A percentile compares a stretch with the other conserved stretches of the same genome.
These are phyloP conservation scores for Clinocottus analis DNA, from an alignment of 2,113 vertebrate genomes.

Conservation along the genomic window DNA sequence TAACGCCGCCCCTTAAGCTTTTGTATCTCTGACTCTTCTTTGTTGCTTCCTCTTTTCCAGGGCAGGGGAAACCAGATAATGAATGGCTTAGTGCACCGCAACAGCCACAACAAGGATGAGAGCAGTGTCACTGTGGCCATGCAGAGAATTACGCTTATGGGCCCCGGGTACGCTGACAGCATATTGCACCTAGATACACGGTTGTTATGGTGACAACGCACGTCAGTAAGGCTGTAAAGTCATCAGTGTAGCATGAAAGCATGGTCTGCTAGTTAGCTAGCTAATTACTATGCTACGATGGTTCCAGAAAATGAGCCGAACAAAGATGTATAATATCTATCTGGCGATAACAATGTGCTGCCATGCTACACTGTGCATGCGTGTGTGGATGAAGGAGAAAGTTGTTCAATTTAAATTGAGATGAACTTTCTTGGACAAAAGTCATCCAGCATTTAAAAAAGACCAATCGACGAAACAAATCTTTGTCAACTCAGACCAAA, in stretches of 20 bases:
- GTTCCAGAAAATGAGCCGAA: neutral
- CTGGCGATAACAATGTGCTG: neutral
- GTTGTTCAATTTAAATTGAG: neutral
- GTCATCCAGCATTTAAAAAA: no score
- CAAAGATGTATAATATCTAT: neutral
- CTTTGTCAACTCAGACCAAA: neutral
- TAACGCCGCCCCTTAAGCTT: neutral
- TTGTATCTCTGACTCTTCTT: neutral
- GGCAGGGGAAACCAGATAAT: constrained; percentile 61
- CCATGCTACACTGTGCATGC: no score
- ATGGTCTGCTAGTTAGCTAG: neutral
- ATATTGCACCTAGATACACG: constrained; percentile 4
- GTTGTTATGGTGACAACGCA: no score
- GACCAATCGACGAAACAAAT: neutral
- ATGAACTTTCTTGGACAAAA: neutral
- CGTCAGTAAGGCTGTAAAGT: no score
- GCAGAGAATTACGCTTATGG: constrained; percentile 85
- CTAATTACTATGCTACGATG: neutral
- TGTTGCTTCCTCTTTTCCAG: constrained; percentile 51
- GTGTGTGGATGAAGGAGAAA: no score
- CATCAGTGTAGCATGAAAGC: neutral
- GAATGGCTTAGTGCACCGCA: constrained; percentile 66
- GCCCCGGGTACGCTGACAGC: constrained; percentile 84
- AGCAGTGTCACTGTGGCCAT: constrained; percentile 79
- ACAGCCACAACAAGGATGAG: constrained; percentile 64